phyloP scores from a whole-genome alignment of 2,113 vertebrate species.

The Antechinus flavipes region DNA sequence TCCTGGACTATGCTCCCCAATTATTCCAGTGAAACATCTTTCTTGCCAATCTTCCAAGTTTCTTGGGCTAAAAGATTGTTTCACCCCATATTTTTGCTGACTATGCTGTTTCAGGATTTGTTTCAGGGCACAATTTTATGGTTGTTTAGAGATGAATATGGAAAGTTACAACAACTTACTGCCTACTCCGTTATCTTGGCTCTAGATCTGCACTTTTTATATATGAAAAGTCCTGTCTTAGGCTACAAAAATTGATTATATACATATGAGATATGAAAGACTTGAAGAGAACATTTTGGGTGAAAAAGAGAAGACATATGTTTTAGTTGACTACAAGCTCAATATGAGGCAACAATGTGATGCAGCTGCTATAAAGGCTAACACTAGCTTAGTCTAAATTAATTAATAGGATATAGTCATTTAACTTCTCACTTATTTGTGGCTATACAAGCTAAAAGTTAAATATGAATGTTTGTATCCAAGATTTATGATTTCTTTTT shows the following conservation, averaged over 20 bases:
- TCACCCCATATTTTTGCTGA: too few relatives aligned
- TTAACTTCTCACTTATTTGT: background rate
- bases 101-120: too few relatives aligned
- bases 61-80: too few relatives aligned
- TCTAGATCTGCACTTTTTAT: background rate
- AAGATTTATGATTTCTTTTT: background rate
- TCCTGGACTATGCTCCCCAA: too few relatives aligned
- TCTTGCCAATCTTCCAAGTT: too few relatives aligned
- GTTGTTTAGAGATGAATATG: too few relatives aligned
- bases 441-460: background rate
- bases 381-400: background rate
- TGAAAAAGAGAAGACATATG: background rate
- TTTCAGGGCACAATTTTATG: too few relatives aligned
- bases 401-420: background rate
- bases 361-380: background rate
- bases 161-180: too few relatives aligned
- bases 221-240: background rate
- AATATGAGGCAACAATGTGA: background rate
- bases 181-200: too few relatives aligned
- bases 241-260: background rate
- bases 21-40: too few relatives aligned
- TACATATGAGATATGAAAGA: background rate
- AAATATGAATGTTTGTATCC: background rate
- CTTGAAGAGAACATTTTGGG: background rate
- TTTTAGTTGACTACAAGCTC: background rate